Conservation (phyloP, 2,113 vertebrate genomes). For the Oreochromis tanganicae region DNA sequence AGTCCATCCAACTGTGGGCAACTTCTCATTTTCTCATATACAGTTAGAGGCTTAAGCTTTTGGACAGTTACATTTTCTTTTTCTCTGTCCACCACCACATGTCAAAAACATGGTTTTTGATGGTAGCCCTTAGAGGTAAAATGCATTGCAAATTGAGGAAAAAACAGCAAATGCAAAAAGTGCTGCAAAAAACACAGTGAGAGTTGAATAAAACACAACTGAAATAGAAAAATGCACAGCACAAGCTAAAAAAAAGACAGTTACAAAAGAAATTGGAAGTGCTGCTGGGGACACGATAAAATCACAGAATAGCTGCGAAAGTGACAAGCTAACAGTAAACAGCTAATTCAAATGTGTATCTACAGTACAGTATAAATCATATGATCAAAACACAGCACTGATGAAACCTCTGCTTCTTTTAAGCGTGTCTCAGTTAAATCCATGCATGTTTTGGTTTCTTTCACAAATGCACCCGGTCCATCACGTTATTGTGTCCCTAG, state of each 20-base stretch:
- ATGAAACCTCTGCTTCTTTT: neutral
- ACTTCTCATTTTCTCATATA: neutral
- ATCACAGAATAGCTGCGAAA: rapidly evolving
- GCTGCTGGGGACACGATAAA: neutral
- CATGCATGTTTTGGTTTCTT: rapidly evolving
- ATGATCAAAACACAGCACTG: neutral
- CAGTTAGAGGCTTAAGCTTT: neutral
- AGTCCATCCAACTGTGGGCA: neutral
- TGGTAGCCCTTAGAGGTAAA: neutral
- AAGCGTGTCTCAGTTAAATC: neutral
- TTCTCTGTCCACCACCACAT: neutral
- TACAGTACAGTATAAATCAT: neutral
- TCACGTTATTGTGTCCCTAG: neutral
- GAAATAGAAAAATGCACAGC: neutral
- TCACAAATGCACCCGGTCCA: neutral
- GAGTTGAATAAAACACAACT: neutral
- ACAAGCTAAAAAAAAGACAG: neutral
- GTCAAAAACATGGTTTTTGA: neutral
- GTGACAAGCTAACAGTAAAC: neutral
- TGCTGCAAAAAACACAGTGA: neutral
- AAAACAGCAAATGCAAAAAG: neutral
- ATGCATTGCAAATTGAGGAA: neutral
- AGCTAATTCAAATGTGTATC: neutral
- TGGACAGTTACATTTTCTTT: neutral
- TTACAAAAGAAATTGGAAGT: neutral